These are phyloP conservation scores for Galleria mellonella DNA, from an alignment of 1,140 invertebrate species.

Conservation along the genomic window DNA sequence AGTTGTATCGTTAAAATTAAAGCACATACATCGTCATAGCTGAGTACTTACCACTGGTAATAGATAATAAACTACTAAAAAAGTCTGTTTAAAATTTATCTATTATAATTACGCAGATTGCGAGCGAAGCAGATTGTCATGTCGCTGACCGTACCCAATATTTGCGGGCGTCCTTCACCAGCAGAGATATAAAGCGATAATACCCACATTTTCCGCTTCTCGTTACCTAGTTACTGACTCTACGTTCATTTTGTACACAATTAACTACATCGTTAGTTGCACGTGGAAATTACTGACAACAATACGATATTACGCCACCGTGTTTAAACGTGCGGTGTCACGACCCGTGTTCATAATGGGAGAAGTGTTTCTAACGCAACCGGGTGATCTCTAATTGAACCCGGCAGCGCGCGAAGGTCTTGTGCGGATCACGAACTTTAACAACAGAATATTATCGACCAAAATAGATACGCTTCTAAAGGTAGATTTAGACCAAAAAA, in stretches of 20 bases:
- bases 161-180: conserved; percentile 19
- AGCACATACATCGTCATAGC: too few species aligned
- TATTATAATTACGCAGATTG: too few species aligned
- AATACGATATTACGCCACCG: conserved; percentile 44
- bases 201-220: conserved; percentile 31
- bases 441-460: conserved; percentile 21
- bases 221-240: conserved; percentile 17
- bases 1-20: too few species aligned
- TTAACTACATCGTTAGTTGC: conserved; percentile 24
- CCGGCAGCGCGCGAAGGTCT: conserved; percentile 33
- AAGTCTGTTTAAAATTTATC: too few species aligned
- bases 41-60: too few species aligned
- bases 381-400: conserved; percentile 40
- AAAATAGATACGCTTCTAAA: conserved; percentile 6
- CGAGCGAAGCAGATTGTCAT: too few species aligned
- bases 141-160: too few species aligned
- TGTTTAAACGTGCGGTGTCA: conserved; percentile 33
- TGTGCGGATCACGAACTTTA: conserved; percentile 24
- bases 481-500: too few species aligned
- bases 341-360: conserved; percentile 28
- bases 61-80: too few species aligned
- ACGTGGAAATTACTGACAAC: conserved; percentile 37
- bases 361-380: conserved; percentile 35
- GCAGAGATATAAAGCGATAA: conserved; percentile 23
- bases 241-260: conserved; percentile 20